phyloP scores from a whole-genome alignment of 2,888 invertebrate species.

The Stenchaetothrips biformis region DNA sequence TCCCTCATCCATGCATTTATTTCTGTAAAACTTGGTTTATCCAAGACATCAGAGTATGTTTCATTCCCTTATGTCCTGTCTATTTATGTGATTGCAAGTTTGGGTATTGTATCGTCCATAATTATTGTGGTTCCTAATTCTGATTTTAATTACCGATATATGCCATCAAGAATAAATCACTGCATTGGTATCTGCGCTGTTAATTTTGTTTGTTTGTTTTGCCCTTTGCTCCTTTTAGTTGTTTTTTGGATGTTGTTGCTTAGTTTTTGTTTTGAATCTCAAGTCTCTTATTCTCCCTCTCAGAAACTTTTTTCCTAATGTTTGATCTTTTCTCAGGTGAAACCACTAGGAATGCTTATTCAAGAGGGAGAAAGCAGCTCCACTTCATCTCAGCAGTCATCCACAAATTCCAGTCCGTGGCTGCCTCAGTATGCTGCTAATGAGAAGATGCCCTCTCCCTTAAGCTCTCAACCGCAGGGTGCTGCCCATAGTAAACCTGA shows the following conservation, averaged over 20 bases:
- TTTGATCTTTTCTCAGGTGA: background rate
- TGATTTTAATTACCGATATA: background rate
- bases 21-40: no score
- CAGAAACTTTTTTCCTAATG: background rate
- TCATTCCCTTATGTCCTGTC: no score
- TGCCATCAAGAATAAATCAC: background rate
- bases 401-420: slow-evolving; percentile 3
- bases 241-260: background rate
- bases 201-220: background rate
- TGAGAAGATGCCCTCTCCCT: background rate
- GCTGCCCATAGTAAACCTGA: background rate
- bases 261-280: background rate
- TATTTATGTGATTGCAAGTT: background rate
- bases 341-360: background rate
- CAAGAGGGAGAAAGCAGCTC: slow-evolving; percentile 7
- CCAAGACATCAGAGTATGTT: no score
- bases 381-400: slow-evolving; percentile 1
- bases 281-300: background rate
- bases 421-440: background rate
- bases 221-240: background rate
- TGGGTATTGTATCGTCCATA: background rate
- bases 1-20: no score
- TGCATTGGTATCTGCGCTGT: no score
- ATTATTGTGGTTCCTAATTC: background rate
- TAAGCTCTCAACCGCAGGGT: background rate